Conservation (phyloP, 2,888 invertebrate genomes). For the Noctua janthina region DNA sequence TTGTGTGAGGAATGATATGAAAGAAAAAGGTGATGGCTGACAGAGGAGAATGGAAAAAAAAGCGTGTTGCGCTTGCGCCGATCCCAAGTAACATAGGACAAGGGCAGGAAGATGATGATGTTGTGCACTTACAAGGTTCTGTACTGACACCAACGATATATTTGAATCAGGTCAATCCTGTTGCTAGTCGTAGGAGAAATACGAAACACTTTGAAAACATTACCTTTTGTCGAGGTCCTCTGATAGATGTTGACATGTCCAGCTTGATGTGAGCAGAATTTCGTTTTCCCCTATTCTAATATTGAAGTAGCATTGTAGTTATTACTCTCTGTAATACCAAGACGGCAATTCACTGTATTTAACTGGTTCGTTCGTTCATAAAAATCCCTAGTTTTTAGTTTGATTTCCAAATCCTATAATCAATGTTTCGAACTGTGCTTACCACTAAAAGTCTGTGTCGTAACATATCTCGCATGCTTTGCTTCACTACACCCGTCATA, state of each 20-base stretch:
- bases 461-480: slow-evolving; percentile 44
- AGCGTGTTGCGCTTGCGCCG: no score
- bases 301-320: not conserved
- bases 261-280: not conserved
- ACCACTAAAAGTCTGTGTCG: slow-evolving; percentile 23
- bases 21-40: no score
- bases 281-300: not conserved
- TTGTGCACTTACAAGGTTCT: not conserved
- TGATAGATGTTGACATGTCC: not conserved
- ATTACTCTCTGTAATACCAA: slow-evolving; percentile 11
- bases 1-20: no score
- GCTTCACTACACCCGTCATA: slow-evolving; percentile 41
- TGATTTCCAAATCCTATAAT: not conserved
- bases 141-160: not conserved
- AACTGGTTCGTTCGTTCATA: not conserved
- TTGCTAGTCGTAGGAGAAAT: not conserved
- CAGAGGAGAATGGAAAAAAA: no score
- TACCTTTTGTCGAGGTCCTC: not conserved
- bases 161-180: not conserved
- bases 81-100: no score
- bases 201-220: not conserved
- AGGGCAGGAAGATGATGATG: no score
- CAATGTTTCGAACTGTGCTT: slow-evolving; percentile 18
- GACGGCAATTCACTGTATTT: not conserved
- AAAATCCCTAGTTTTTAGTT: not conserved